Base-by-base conservation (phyloP, 2,888 invertebrate species). In the Deilephila porcellus region DNA sequence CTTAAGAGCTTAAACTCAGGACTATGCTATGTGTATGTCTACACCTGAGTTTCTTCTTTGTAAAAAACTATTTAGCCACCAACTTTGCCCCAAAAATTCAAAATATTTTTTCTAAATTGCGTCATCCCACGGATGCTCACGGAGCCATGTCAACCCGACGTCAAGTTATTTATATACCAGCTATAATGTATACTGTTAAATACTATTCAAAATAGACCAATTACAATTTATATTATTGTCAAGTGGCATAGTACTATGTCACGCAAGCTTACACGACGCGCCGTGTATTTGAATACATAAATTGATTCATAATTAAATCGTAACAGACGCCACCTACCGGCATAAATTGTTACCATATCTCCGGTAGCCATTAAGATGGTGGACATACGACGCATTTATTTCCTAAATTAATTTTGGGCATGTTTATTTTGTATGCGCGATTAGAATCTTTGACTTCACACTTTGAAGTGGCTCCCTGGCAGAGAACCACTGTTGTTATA, bases 301-400 rank as follows among this genome's bases (percentile, higher is more conserved):
- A 73, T 71, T 45, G 76, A 76, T 82, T 79, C 78, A 77, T 81
- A 81, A 81, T 80, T 79, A 82, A 80, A 80, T 81, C 75, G 76
- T 81, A 78, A 75, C 76, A 77, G 79, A 79, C 78, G 76, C 80
- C 82, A 77, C 81, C 80, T 75, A 85, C 75, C 77, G 76, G 72
- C 78, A 53, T 62, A 72, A 77, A 71, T 20, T 63, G 19, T 34
- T 63, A 63, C 63, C 34, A 45, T 8, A n/a, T 67, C 62, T 32
- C 19, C 67, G 45, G 67, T 67, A 67, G 67, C 45, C 67, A 67
- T 67, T 67, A 67, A 67, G 6, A 25, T 25, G 45, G 25, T 45
- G 45, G n/a, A 67, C 25, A 52, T 67, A 67, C 25, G 67, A 52
- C 25, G 52, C 25, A 67, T 67, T 67, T 67, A 25, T 67, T 37